These are phyloP conservation scores for Oryzaephilus surinamensis DNA, from an alignment of 1,140 invertebrate genomes.

Conservation along the genomic window DNA sequence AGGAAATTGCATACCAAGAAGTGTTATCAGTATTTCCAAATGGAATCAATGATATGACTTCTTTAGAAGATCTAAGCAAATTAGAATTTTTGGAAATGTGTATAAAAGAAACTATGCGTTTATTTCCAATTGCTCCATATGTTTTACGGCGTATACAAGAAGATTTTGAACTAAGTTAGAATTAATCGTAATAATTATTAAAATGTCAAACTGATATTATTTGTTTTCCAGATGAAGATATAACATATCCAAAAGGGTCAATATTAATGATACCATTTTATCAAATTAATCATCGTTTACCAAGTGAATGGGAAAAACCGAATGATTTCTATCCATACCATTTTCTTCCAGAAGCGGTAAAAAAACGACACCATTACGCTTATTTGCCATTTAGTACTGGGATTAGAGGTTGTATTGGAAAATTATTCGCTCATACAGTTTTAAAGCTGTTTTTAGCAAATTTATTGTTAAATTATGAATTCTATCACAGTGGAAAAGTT, in stretches of 20 bases:
- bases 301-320: slow-evolving; percentile 13
- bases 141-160: slow-evolving; percentile 12
- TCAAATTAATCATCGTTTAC: too few relatives aligned
- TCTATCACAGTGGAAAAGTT: slow-evolving; percentile 15
- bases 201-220: too few relatives aligned
- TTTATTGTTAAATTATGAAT: slow-evolving; percentile 15
- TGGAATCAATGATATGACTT: not conserved
- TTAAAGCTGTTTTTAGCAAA: slow-evolving; percentile 17
- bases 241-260: too few relatives aligned
- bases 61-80: slow-evolving; percentile 13
- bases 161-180: slow-evolving; percentile 14
- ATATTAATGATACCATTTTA: slow-evolving; percentile 8
- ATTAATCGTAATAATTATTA: too few relatives aligned
- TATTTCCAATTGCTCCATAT: slow-evolving; percentile 19
- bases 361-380: slow-evolving; percentile 40
- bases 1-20: slow-evolving; percentile 15
- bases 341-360: slow-evolving; percentile 47
- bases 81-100: slow-evolving; percentile 22
- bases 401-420: slow-evolving; percentile 54
- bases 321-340: slow-evolving; percentile 54
- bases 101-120: slow-evolving; percentile 20
- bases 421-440: slow-evolving; percentile 9
- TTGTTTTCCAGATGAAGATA: too few relatives aligned
- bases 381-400: slow-evolving; percentile 54
- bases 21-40: slow-evolving; percentile 14